phyloP scores from a whole-genome alignment of 1,140 invertebrate genomes.

The Ceratosolen fusciceps region DNA sequence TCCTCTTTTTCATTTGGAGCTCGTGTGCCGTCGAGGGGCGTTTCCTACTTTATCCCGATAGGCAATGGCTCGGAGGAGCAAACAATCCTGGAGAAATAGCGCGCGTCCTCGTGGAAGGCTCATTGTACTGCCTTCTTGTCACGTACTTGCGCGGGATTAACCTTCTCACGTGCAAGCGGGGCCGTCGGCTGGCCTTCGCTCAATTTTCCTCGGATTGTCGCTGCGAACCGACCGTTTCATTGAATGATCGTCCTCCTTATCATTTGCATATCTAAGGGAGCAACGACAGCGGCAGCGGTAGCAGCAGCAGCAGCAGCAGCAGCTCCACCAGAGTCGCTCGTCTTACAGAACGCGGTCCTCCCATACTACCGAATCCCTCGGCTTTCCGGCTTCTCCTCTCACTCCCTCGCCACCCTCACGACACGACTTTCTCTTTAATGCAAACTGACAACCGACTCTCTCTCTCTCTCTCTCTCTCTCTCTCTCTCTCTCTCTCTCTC shows the following conservation, averaged over 20 bases:
- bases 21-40: not conserved
- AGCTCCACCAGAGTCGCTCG: no score
- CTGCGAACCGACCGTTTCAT: not conserved
- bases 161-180: not conserved
- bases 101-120: not conserved
- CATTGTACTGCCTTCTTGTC: conserved; percentile 5
- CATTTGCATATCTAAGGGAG: not conserved
- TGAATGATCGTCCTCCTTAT: not conserved
- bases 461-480: no score
- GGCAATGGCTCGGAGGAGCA: not conserved
- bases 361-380: no score
- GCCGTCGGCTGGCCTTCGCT: not conserved
- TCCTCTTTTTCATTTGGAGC: not conserved
- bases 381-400: no score
- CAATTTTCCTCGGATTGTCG: not conserved
- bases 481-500: no score
- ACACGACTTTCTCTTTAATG: no score
- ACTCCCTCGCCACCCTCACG: no score
- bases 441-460: no score
- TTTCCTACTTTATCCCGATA: not conserved
- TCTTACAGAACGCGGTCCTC: no score
- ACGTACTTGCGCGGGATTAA: not conserved
- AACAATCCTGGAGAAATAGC: not conserved
- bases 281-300: no score
- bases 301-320: no score